Evolutionary conservation across 2,888 invertebrate genomes (phyloP).

Genomic region (Xestia c-nigrum): DNA sequence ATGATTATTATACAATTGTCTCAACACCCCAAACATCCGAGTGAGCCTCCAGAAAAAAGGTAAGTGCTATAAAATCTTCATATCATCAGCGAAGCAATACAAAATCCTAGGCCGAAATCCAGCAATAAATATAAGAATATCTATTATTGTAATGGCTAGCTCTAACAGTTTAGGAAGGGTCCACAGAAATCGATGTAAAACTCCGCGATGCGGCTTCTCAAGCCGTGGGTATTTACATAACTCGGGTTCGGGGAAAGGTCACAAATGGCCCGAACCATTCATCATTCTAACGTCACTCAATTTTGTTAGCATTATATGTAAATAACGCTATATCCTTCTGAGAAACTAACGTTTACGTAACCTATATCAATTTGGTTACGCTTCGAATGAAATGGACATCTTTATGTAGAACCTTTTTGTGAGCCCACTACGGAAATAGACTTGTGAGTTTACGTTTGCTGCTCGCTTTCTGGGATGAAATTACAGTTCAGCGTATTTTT

Average conservation of each 20-base stretch:
- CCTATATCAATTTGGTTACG: slow-evolving; percentile 69
- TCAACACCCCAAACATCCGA: slow-evolving; percentile 20
- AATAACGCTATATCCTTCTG: slow-evolving; percentile 65
- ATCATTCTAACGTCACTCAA: slow-evolving; percentile 77
- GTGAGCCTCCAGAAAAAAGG: slow-evolving; percentile 27
- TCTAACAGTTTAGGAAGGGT: slow-evolving; percentile 69
- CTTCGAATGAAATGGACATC: slow-evolving; percentile 65
- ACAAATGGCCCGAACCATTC: slow-evolving; percentile 73
- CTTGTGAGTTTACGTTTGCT: slow-evolving; percentile 52
- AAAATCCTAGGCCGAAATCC: slow-evolving; percentile 44
- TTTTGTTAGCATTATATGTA: slow-evolving; percentile 75
- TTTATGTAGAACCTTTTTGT: slow-evolving; percentile 64
- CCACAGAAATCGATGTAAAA: slow-evolving; percentile 64
- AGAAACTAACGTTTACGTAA: slow-evolving; percentile 64
- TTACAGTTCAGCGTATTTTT: slow-evolving; percentile 57
- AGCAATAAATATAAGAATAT: slow-evolving; percentile 61
- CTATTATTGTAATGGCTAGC: slow-evolving; percentile 61
- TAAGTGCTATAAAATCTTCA: slow-evolving; percentile 48
- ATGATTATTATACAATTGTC: slow-evolving; percentile 46
- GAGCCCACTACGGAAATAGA: slow-evolving; percentile 63
- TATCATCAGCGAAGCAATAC: slow-evolving; percentile 31
- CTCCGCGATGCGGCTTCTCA: slow-evolving; percentile 66
- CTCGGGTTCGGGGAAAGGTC: slow-evolving; percentile 71
- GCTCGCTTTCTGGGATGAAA: slow-evolving; percentile 49
- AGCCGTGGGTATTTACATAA: slow-evolving; percentile 72